Evolutionary conservation across 2,797 vertebrate species (phyloP), one percentile per base, ranked within the genome.

Genomic region (Brachyrhaphis roseni): DNA sequence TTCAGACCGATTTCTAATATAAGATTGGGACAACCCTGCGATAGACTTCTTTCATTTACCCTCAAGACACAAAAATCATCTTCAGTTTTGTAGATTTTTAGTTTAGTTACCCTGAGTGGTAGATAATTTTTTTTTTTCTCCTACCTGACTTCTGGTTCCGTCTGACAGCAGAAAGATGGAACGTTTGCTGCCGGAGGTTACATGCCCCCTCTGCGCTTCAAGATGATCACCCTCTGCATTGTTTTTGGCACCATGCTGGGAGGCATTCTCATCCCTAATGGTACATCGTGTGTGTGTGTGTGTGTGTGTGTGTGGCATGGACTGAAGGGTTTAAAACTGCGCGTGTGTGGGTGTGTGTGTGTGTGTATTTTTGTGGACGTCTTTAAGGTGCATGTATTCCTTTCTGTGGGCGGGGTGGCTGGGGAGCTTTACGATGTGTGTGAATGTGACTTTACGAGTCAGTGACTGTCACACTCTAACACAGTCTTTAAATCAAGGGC

Each of bases 181-280:
- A 99, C 98, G 47, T 99, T 99, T 3, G 96, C 98, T 0, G 97
- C 98, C 0, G 98, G 98, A 43, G 98, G 98, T 34, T 99, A 99
- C 90, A 99, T 99, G 97, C 98, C 98, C 18, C 98, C 98, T 0
- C 95, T 99, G 57, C 97, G 98, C n/a, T 99, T 99, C 93, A 99
- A 99, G 91, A 96, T 95, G 84, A 97, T 99, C 92, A 99, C 98
- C 0, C 89, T 99, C 79, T 94, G 94, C 12, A 97, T 99, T 4
- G 98, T 99, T 78, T 98, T 99, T 72, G 98, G 98, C 88, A 99
- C 98, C 91, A 99, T 99, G 98, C 90, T 98, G 1, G 97, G 97
- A 66, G 98, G 98, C 85, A 97, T 99, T 93, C 95, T 99, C 91
- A 99, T 99, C 89, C 98, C 98, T 0, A 99, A 99, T 0, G 98